These are phyloP conservation scores for Habrosyne pyritoides DNA, from an alignment of 2,888 invertebrate genomes.

Conservation along the genomic window DNA sequence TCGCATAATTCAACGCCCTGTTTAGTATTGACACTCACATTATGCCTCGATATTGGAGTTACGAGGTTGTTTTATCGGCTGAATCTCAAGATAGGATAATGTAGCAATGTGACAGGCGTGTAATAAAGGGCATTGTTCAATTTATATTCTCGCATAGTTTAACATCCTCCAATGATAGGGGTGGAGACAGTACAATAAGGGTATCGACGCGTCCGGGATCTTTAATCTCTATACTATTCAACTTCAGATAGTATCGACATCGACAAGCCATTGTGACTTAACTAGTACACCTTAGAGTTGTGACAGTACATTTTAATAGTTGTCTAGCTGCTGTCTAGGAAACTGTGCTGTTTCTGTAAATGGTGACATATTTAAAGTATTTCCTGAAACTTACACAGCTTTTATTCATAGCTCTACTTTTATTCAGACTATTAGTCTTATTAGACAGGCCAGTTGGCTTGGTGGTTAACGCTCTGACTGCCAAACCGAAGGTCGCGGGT, in stretches of 20 bases:
- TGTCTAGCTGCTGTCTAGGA: constrained; percentile 32
- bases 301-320: constrained; percentile 45
- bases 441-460: no score
- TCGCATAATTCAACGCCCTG: background rate
- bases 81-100: constrained; percentile 49
- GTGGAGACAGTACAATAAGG: constrained; percentile 78
- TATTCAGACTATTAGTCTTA: background rate
- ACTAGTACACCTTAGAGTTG: constrained; percentile 49
- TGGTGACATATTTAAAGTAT: background rate
- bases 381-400: background rate
- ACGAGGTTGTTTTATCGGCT: constrained; percentile 11
- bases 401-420: background rate
- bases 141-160: constrained; percentile 60
- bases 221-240: constrained; percentile 66
- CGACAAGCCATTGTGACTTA: constrained; percentile 64
- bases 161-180: constrained; percentile 56
- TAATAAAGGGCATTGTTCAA: constrained; percentile 68
- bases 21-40: background rate
- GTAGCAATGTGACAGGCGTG: constrained; percentile 45
- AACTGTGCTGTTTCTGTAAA: constrained; percentile 7
- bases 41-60: constrained; percentile 9
- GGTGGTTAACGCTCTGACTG: no score
- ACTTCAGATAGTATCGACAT: constrained; percentile 69
- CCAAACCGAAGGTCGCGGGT: no score
- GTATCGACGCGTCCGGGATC: constrained; percentile 60